Evolutionary conservation across 2,797 vertebrate genomes (phyloP).

Genomic region (Amniataba percoides): DNA sequence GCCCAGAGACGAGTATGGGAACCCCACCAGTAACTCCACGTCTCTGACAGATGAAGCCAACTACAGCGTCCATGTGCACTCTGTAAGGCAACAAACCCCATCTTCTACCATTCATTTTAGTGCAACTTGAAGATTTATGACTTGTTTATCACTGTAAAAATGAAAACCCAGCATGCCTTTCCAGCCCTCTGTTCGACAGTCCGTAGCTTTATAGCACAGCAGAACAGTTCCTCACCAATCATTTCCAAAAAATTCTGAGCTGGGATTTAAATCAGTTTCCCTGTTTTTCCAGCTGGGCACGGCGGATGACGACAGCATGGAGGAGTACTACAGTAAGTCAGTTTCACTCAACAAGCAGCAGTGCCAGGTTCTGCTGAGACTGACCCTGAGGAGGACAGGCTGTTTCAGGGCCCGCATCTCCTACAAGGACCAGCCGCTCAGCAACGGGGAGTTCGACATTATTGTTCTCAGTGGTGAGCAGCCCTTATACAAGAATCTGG

Average conservation of each 20-base stretch:
- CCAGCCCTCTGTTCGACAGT: neutral
- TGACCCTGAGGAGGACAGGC: constrained; percentile 92
- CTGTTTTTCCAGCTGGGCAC: constrained; percentile 88
- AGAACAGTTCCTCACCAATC: neutral
- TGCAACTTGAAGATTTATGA: constrained; percentile 13
- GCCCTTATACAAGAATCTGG: neutral
- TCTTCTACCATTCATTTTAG: neutral
- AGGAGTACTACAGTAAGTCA: constrained; percentile 90
- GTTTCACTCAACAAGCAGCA: constrained; percentile 92
- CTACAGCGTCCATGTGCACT: constrained; percentile 91
- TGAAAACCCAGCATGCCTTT: constrained; percentile 18
- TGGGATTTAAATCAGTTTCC: constrained; percentile 24
- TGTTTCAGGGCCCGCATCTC: constrained; percentile 95
- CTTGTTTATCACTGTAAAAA: constrained; percentile 15
- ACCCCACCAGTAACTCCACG: constrained; percentile 95
- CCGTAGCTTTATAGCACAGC: neutral
- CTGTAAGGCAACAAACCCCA: constrained; percentile 83
- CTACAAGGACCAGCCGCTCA: constrained; percentile 95
- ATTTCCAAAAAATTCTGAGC: constrained; percentile 23
- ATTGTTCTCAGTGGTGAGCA: constrained; percentile 97
- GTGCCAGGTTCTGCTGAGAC: constrained; percentile 92
- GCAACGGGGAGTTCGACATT: constrained; percentile 98
- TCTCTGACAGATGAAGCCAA: constrained; percentile 93
- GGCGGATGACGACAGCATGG: constrained; percentile 90
- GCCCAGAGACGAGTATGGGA: constrained; percentile 97